phyloP scores from a whole-genome alignment of 2,888 invertebrate genomes.

The Mellilla xanthometata region DNA sequence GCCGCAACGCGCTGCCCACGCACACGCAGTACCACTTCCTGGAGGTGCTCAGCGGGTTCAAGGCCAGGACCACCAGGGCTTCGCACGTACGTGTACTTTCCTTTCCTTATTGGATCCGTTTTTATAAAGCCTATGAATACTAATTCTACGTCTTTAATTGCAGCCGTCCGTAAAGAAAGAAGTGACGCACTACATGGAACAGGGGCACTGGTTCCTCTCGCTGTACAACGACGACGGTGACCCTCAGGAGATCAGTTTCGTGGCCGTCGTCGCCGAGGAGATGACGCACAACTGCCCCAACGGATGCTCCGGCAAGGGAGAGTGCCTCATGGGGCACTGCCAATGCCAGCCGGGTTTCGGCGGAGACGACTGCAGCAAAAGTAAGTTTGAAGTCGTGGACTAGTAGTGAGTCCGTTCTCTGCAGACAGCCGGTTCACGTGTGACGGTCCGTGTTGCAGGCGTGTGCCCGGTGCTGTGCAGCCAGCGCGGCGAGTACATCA shows the following conservation, averaged over 20 bases:
- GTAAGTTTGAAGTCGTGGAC: conserved; percentile 92
- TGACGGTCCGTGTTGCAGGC: too few species aligned
- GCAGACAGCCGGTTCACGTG: too few species aligned
- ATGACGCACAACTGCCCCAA: conserved; percentile 98
- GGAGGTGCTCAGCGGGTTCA: conserved; percentile 95
- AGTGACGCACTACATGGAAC: conserved; percentile 97
- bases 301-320: conserved; percentile 98
- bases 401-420: too few species aligned
- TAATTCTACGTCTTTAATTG: too few species aligned
- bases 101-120: too few species aligned
- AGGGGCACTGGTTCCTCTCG: conserved; percentile 98
- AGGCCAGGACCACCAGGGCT: conserved; percentile 91
- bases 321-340: conserved; percentile 97
- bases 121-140: too few species aligned
- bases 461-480: conserved; percentile 98
- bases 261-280: conserved; percentile 92
- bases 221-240: conserved; percentile 98
- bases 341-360: conserved; percentile 98
- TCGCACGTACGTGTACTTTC: conserved; percentile 88
- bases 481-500: conserved; percentile 97
- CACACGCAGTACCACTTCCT: conserved; percentile 98
- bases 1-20: conserved; percentile 96
- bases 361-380: conserved; percentile 97
- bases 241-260: conserved; percentile 92
- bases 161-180: conserved; percentile 94